Base-by-base conservation (phyloP, 1,140 invertebrate species). In the Aphelinus certus region DNA sequence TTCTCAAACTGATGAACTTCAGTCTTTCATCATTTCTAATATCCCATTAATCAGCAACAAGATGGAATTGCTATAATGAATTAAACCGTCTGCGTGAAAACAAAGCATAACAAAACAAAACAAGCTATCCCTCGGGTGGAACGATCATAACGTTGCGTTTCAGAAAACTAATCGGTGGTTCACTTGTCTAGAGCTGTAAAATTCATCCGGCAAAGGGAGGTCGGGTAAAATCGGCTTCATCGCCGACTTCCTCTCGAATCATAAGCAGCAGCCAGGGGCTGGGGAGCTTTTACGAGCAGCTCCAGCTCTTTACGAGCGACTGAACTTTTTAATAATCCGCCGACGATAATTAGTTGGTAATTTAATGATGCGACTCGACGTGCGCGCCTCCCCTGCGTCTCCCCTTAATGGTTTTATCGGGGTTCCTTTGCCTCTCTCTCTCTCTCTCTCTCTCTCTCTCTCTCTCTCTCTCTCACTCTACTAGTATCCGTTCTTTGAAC, bases 261-360 rank as follows among this genome's bases (percentile, higher is more conserved):
- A 49, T 76, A 61, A 72, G 43, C 64, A 53, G 56, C 56, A 56
- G 55, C 53, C 48, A 62, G 60, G 49, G 51, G 58, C 60, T 49
- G 53, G 58, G 74, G 62, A 46, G 70, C 76, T 83, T 84, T 83
- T 83, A 84, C 79, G 80, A 83, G 75, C 78, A 76, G 72, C 61
- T 26, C 7, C 10, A 62, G 73, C 76, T 77, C 79, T 86, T 86
- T 86, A 85, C 83, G 84, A 81, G 67, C 81, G 80, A 82, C 79
- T 83, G 81, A 83, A 83, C 83, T 86, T 86, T 87, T 87, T 86
- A 85, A 86, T 86, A 86, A 85, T 86, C 83, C 77, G 79, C 80
- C 82, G 80, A 79, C 68, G 81, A 81, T 87, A 86, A 86, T 87
- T 86, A 86, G 83, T 86, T 81, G 79, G 84, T 86, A 87, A 87